These are phyloP conservation scores for Phasianus colchicus DNA, from an alignment of 2,113 vertebrate species.

Conservation along the genomic window DNA sequence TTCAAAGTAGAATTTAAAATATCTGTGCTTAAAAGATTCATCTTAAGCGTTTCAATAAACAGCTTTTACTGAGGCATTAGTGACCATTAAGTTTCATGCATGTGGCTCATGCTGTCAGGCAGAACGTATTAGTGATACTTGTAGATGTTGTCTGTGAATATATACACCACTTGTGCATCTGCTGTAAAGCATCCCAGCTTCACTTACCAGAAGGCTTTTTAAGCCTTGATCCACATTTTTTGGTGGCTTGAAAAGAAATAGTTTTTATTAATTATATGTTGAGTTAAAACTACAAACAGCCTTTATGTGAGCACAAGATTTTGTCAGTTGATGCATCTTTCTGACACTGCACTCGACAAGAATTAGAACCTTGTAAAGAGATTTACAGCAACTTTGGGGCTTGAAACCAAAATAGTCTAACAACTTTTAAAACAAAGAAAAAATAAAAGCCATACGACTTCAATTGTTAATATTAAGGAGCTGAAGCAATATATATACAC, in stretches of 20 bases:
- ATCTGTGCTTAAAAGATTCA: background rate
- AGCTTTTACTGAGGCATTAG: constrained; percentile 3
- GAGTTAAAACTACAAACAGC: constrained; percentile 15
- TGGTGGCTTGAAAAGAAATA: constrained; percentile 18
- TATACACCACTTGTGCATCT: background rate
- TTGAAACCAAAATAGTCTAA: background rate
- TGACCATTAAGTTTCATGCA: constrained; percentile 22
- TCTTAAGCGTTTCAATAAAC: background rate
- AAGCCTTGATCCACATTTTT: constrained; percentile 35
- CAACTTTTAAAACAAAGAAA: background rate
- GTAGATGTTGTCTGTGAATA: constrained; percentile 1
- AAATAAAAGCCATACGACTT: background rate
- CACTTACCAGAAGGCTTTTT: constrained; percentile 46
- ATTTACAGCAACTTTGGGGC: background rate
- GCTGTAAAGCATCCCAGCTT: constrained; percentile 21
- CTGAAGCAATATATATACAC: background rate
- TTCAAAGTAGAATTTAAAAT: background rate
- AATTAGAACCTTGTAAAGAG: background rate
- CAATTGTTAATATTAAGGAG: background rate
- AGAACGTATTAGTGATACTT: background rate
- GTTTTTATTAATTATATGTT: constrained; percentile 24
- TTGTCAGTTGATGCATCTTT: background rate
- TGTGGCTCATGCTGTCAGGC: constrained; percentile 28
- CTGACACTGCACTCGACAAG: background rate
- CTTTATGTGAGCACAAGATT: background rate